Conservation (phyloP, 2,888 invertebrate species). For the Dimorphilus gyrociliatus region DNA sequence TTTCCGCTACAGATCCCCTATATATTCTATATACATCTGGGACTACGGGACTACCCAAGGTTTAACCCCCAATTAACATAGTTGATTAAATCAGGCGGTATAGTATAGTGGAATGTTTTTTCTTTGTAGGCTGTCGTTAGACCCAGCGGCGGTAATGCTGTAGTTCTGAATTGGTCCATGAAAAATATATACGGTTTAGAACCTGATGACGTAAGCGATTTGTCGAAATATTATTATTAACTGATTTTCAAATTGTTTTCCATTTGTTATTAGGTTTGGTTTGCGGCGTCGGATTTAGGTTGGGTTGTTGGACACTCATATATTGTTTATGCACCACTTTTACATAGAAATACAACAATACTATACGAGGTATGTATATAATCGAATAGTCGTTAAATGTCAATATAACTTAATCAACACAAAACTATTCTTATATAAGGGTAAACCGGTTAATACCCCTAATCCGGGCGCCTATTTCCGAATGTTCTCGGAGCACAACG, state of each 20-base stretch:
- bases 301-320: constrained; percentile 80
- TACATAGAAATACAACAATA: constrained; percentile 53
- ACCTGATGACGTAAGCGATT: constrained; percentile 40
- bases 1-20: constrained; percentile 71
- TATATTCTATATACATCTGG: constrained; percentile 77
- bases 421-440: constrained; percentile 48
- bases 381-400: constrained; percentile 1
- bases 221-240: neutral
- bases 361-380: constrained; percentile 30
- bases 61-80: too few relatives aligned
- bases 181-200: constrained; percentile 54
- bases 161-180: constrained; percentile 67
- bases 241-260: too few relatives aligned
- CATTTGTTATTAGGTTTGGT: constrained; percentile 48
- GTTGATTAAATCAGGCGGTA: too few relatives aligned
- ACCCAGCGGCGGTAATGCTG: constrained; percentile 73
- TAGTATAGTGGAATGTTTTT: too few relatives aligned
- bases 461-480: constrained; percentile 78
- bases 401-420: constrained; percentile 1
- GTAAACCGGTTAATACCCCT: constrained; percentile 84
- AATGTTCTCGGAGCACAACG: constrained; percentile 68
- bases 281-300: constrained; percentile 56
- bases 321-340: constrained; percentile 74
- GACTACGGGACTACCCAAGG: constrained; percentile 29
- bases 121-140: constrained; percentile 56